phyloP scores from a whole-genome alignment of 2,888 invertebrate species.

The Scaptomyza caliginosa region DNA sequence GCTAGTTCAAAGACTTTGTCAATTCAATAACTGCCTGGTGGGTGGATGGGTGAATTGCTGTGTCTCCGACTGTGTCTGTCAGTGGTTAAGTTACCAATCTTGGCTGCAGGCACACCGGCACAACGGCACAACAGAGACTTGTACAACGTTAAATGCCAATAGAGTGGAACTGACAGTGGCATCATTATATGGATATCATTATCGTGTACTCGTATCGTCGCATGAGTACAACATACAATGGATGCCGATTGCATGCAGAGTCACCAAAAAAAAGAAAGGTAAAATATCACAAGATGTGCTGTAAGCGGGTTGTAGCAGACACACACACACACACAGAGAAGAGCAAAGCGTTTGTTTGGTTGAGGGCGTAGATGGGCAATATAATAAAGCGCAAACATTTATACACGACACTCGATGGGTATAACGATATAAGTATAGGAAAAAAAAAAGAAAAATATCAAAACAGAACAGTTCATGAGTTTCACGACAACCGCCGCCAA shows the following conservation, averaged over 20 bases:
- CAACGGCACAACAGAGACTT: constrained; percentile 3
- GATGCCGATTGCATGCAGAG: constrained; percentile 42
- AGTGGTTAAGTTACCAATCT: constrained; percentile 12
- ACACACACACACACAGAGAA: not conserved
- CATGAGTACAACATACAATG: constrained; percentile 49
- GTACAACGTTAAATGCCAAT: constrained; percentile 41
- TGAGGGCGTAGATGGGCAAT: constrained; percentile 67
- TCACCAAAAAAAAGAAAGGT: constrained; percentile 38
- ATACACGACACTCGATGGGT: constrained; percentile 72
- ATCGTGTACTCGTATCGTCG: constrained; percentile 73
- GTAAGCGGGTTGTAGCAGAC: constrained; percentile 22
- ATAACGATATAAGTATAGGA: constrained; percentile 40
- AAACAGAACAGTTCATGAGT: constrained; percentile 49
- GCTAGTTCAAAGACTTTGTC: constrained; percentile 14
- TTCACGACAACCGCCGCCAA: constrained; percentile 53
- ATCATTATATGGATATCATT: constrained; percentile 82
- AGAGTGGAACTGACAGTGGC: constrained; percentile 80
- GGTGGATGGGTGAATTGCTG: not conserved
- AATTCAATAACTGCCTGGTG: constrained; percentile 2
- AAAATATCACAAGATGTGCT: constrained; percentile 75
- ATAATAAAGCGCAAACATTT: constrained; percentile 79
- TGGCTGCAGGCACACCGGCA: not conserved
- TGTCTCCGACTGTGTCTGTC: no score
- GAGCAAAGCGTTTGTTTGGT: constrained; percentile 21
- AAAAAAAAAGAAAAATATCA: constrained; percentile 5